Percentiles rank a stretch among this genome's conserved stretches.
phyloP scores from a whole-genome alignment of 2,888 invertebrate species.

The Vandiemenella viatica region DNA sequence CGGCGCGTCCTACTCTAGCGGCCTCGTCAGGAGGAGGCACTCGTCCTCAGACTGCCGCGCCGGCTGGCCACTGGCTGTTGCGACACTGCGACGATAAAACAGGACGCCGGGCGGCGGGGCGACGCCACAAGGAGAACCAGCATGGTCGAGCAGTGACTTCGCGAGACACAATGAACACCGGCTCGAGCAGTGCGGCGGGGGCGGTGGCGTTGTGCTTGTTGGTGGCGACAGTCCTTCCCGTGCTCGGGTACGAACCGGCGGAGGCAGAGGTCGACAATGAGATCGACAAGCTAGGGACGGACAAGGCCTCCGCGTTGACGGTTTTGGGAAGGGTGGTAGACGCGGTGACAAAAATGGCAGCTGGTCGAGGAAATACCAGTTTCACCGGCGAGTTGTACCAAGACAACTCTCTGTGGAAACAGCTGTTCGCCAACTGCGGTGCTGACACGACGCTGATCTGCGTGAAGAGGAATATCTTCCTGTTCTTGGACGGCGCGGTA shows the following conservation, averaged over 20 bases:
- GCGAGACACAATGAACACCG: too few relatives aligned
- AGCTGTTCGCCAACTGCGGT: slow-evolving; percentile 54
- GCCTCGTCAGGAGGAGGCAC: too few relatives aligned
- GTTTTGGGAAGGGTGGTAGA: neutral
- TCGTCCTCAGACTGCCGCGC: too few relatives aligned
- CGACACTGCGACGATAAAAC: too few relatives aligned
- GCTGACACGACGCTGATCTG: slow-evolving; percentile 51
- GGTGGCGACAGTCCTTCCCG: neutral
- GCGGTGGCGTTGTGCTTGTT: neutral
- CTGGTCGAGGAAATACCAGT: neutral
- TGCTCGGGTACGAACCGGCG: neutral
- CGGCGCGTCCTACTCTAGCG: too few relatives aligned
- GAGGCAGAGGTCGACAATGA: slow-evolving; percentile 3
- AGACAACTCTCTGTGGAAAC: slow-evolving; percentile 57
- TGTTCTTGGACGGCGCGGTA: slow-evolving; percentile 52
- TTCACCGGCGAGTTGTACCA: neutral
- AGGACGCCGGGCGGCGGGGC: too few relatives aligned
- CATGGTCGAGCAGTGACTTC: too few relatives aligned
- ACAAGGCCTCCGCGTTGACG: neutral
- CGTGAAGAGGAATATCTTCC: slow-evolving; percentile 59
- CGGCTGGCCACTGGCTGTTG: too few relatives aligned
- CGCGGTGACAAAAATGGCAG: neutral
- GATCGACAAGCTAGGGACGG: slow-evolving; percentile 4
- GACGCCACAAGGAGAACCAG: too few relatives aligned
- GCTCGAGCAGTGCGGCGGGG: too few relatives aligned